A percentile compares a stretch with the other conserved stretches of the same genome.
phyloP scores from a whole-genome alignment of 2,797 vertebrate genomes.

The Brachymystax lenok region DNA sequence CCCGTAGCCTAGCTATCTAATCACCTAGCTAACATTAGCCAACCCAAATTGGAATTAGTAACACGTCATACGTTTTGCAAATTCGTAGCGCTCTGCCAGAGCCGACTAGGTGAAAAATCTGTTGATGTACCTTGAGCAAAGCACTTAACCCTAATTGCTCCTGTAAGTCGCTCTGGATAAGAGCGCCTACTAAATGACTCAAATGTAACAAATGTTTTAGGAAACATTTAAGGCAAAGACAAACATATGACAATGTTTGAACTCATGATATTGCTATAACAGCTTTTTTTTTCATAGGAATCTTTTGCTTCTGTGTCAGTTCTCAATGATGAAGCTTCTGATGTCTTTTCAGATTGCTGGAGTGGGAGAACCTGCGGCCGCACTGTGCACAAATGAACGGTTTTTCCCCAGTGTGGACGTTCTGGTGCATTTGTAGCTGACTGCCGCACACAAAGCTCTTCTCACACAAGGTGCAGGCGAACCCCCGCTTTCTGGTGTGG shows the following conservation, averaged over 20 bases:
- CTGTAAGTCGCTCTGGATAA: no score
- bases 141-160: no score
- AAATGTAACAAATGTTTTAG: no score
- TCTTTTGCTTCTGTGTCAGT: not conserved
- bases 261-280: not conserved
- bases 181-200: no score
- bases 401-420: slow-evolving; percentile 67
- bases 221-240: no score
- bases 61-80: no score
- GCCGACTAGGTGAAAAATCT: no score
- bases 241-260: not conserved
- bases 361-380: slow-evolving; percentile 58
- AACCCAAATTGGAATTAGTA: no score
- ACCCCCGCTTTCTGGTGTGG: slow-evolving; percentile 53
- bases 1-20: no score
- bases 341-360: slow-evolving; percentile 67
- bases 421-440: slow-evolving; percentile 63
- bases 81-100: no score
- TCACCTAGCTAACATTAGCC: no score
- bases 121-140: no score
- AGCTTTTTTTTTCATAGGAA: not conserved
- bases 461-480: slow-evolving; percentile 54
- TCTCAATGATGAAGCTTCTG: slow-evolving; percentile 56
- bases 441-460: slow-evolving; percentile 66
- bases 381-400: slow-evolving; percentile 62